phyloP scores from a whole-genome alignment of 1,140 invertebrate genomes.

The Lerema accius region DNA sequence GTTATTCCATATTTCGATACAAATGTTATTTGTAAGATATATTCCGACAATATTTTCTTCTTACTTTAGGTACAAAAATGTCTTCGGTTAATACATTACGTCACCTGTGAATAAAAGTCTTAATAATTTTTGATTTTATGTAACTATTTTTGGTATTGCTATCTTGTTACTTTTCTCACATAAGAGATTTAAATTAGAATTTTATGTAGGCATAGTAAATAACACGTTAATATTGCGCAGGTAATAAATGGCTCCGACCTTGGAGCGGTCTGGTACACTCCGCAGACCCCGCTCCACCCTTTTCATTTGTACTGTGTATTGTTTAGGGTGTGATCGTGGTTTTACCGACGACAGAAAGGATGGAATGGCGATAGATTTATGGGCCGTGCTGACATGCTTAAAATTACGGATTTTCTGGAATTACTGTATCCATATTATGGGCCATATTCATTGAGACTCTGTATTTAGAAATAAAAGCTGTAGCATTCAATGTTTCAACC shows the following conservation, averaged over 20 bases:
- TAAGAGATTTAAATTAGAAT: no score
- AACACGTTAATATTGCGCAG: conserved; percentile 17
- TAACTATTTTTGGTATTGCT: no score
- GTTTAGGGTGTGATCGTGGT: conserved; percentile 24
- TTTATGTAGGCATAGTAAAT: not conserved
- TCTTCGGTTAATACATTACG: no score
- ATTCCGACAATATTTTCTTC: not conserved
- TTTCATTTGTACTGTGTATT: conserved; percentile 23
- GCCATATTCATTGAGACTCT: no score
- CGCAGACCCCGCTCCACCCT: conserved; percentile 11
- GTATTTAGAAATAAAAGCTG: no score
- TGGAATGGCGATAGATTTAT: conserved; percentile 17
- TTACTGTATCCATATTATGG: no score
- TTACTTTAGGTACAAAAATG: no score
- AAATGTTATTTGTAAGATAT: conserved; percentile 13
- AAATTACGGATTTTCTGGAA: no score
- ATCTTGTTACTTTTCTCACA: no score
- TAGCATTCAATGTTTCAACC: no score
- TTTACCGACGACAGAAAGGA: conserved; percentile 17
- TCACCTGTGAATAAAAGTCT: no score
- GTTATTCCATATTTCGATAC: conserved; percentile 26
- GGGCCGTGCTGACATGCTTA: conserved; percentile 9
- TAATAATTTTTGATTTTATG: no score
- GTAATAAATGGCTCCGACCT: conserved; percentile 29
- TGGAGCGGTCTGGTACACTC: conserved; percentile 3